phyloP scores from a whole-genome alignment of 2,888 invertebrate genomes.

The Lepetodrilus schrolli region DNA sequence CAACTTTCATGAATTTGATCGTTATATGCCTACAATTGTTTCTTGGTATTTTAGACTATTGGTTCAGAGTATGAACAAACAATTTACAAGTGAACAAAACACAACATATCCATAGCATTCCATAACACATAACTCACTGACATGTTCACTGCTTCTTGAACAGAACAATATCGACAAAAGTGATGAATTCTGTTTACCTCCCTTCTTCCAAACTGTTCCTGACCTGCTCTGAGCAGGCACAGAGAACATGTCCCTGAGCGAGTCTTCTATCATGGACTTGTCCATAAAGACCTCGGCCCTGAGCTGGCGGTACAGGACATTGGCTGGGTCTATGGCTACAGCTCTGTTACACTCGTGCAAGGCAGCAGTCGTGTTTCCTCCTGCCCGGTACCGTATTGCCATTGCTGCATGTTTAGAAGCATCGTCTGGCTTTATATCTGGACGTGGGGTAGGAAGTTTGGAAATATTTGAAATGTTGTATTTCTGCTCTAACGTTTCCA shows the following conservation, averaged over 20 bases:
- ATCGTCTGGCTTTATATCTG: constrained; percentile 28
- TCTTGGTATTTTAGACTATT: too few relatives aligned
- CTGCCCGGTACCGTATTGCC: constrained; percentile 37
- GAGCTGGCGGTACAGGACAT: constrained; percentile 51
- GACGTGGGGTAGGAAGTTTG: constrained; percentile 28
- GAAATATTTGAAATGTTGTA: constrained; percentile 50
- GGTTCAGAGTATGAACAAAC: too few relatives aligned
- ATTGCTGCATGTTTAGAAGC: constrained; percentile 28
- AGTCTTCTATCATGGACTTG: constrained; percentile 44
- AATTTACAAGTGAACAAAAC: too few relatives aligned
- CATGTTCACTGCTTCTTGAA: too few relatives aligned
- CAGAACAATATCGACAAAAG: too few relatives aligned
- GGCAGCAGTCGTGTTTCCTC: constrained; percentile 48
- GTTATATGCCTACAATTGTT: too few relatives aligned
- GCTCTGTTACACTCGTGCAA: constrained; percentile 48
- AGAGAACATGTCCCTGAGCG: constrained; percentile 56
- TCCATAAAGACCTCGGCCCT: constrained; percentile 55
- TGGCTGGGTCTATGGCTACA: constrained; percentile 41
- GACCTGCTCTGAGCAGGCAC: constrained; percentile 59
- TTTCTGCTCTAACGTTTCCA: constrained; percentile 60
- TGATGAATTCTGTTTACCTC: constrained; percentile 63
- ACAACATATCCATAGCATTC: too few relatives aligned
- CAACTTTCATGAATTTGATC: too few relatives aligned
- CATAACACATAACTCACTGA: too few relatives aligned
- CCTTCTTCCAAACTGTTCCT: constrained; percentile 65